Base-by-base conservation (phyloP, 2,797 vertebrate genomes). In the Heteromormyrus szaboi region DNA sequence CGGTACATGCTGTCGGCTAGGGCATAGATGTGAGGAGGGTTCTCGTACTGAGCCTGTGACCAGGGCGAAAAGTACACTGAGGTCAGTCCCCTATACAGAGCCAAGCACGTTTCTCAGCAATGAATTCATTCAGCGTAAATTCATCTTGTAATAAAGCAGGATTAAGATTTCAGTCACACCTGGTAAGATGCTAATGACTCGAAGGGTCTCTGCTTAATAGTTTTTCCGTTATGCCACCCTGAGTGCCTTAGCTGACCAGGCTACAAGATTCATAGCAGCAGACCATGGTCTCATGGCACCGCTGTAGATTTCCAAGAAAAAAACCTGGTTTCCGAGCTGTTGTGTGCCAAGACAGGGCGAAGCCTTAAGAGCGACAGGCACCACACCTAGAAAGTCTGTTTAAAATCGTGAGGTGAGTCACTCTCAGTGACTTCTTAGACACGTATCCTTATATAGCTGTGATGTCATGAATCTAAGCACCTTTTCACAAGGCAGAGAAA, bases 1-100 rank as follows among this genome's bases (percentile, higher is more conserved):
- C 98, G 96, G 95, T 98, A 99, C 99, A 99, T 99, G 92, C 97
- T 97, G 93, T 99, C 99, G 7, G 99, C 97, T 90, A 99, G 96
- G 88, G 98, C 99, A 48, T 99, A 99, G 95, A 99, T 99, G 92
- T 99, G 99, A 83, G 99, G 99, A 62, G 99, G 99, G 90, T 99
- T 99, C 94, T 99, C 98, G 94, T 99, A 99, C 84, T 98, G 98
- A 54, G 98, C 99, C 99, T 99, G 92, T 88, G 22, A 90, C 41
- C 87, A 25, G 68, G 3, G 65, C 7, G 86, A 17, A 88, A 86
- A 37, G 29, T 19, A 56, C 85, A 86, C 12, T 54, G 50, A 54
- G 22, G 8, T 25, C 7, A 9, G n/a, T 33, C 12, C 68, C 33
- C 68, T 33, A 76, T 33, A 76, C 68, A 76, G 33, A 37, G 14